Evolutionary conservation across 1,140 invertebrate genomes (phyloP), one percentile per base, ranked within the genome.

Genomic region (Olivierus martensii): DNA sequence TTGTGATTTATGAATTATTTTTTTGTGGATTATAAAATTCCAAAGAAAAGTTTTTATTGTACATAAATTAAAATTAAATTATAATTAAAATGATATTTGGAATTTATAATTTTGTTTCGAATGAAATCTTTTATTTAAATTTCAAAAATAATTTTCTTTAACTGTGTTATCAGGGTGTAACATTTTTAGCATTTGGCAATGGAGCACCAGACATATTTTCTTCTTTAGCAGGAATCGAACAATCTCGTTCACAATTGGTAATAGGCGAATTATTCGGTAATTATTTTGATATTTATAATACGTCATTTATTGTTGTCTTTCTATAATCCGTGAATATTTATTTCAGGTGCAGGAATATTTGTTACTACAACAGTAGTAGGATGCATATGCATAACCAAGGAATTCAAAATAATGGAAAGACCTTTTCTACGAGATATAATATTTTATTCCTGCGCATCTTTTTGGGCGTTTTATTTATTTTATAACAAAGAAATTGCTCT

Each of bases 121-220:
- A n/a, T n/a, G n/a, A n/a, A n/a, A n/a, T n/a, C n/a, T n/a, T n/a
- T n/a, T n/a, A n/a, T n/a, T n/a, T n/a, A n/a, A n/a, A n/a, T n/a
- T n/a, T n/a, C n/a, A n/a, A n/a, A n/a, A n/a, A n/a, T n/a, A n/a
- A n/a, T n/a, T n/a, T n/a, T n/a, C n/a, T n/a, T n/a, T n/a, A n/a
- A n/a, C n/a, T n/a, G n/a, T n/a, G n/a, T n/a, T n/a, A n/a, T n/a
- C 36, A 56, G 52, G 69, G 73, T 45, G 81, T 86, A 12, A 86
- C 82, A 15, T 75, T 87, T 55, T 63, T 87, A 60, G 83, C 83
- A 1, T 83, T 86, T 66, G 84, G 83, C n/a, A 86, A 87, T 69
- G 83, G 81, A 35, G 77, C 82, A 3, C 78, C 82, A 9, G 84
- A 87, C 66, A 74, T 86, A 19, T 83, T 86, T 65, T 80, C 79